These are phyloP conservation scores for Watsonalla cultraria DNA, from an alignment of 2,888 invertebrate species.

Conservation along the genomic window DNA sequence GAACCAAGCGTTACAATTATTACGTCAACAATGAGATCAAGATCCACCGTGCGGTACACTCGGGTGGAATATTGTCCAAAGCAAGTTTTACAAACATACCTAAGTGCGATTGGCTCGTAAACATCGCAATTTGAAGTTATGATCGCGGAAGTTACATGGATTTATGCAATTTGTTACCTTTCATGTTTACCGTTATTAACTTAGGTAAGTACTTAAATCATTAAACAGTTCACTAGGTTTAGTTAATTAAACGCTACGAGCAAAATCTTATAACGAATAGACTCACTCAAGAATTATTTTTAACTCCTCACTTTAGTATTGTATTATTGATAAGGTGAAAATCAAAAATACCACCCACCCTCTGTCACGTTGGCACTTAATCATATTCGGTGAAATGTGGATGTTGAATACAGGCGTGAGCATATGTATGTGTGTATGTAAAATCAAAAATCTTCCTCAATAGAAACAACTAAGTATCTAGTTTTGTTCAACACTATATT, in stretches of 20 bases:
- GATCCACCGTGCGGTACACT: constrained; percentile 9
- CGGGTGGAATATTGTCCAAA: constrained; percentile 13
- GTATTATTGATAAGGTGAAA: no score
- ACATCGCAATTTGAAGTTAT: not conserved
- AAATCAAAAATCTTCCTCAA: no score
- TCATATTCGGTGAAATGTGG: no score
- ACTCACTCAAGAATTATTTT: no score
- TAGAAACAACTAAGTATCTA: no score
- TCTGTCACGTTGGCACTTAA: no score
- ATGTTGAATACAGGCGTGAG: no score
- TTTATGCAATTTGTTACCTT: not conserved
- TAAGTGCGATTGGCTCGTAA: constrained; percentile 1
- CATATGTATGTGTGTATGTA: no score
- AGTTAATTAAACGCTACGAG: not conserved
- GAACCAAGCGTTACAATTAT: constrained; percentile 21
- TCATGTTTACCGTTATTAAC: not conserved
- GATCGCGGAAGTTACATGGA: not conserved
- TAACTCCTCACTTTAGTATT: no score
- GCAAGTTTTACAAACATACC: not conserved
- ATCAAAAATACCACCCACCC: no score
- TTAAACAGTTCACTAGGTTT: not conserved
- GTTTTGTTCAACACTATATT: no score
- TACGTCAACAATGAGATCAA: constrained; percentile 18
- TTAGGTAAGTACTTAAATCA: not conserved
- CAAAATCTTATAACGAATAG: no score